Evolutionary conservation across 2,888 invertebrate genomes (phyloP), one percentile per base, ranked within the genome.

Genomic region (Agrenia bidenticulata): DNA sequence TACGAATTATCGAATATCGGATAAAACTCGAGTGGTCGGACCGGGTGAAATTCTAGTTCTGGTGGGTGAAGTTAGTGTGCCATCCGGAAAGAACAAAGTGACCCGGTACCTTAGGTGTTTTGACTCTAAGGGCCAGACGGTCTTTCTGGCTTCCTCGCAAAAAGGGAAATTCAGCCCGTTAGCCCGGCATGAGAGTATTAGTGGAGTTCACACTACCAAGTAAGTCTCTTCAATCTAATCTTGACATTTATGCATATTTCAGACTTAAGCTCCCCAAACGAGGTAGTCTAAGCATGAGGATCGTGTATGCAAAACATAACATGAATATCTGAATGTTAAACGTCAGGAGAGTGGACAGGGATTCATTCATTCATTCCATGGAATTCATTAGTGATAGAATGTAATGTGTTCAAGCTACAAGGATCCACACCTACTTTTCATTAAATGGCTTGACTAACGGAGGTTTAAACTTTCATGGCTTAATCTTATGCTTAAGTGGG

Each of bases 141-240:
- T 95, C 32, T 85, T 92, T 77, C 82, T 95, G 49, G 68, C 64
- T 56, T 63, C 70, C 17, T 61, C 94, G 78, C 91, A 92, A 80
- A 87, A 91, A 79, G 94, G 93, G 41, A 88, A 91, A 78, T 94
- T 96, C 82, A 94, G 94, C 77, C 92, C 93, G 55, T 84, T 96
- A 63, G 95, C 95, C 69, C 88, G 92, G 21, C 92, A 93, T 80
- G 93, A 93, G 78, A 94, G 93, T 81, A 94, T 96, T 72, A 92
- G 93, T 79, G 95, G 95, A 23, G 95, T 95, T 19, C 95, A 96
- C 80, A 90, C 91, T 71, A 92, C 94, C 17, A 74, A 73, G 74
- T 74, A 72, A 70, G 73, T 67, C 37, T 13, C 57, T 19, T 26
- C 23, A 7, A 23, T 51, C 23, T 23, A 9, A 51, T 51, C 26